Evolutionary conservation across 2,888 invertebrate genomes (phyloP).

Genomic region (Eledone cirrhosa): DNA sequence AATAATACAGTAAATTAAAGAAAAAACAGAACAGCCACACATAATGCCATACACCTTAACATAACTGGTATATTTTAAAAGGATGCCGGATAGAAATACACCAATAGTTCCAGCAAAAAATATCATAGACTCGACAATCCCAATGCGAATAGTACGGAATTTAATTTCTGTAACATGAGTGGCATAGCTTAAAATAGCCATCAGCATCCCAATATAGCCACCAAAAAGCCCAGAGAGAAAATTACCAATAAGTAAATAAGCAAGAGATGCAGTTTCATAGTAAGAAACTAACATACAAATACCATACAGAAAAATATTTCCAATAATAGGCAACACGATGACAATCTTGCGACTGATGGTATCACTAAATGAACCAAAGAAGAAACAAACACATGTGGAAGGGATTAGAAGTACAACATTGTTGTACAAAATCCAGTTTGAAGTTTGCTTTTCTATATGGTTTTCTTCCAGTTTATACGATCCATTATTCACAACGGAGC

Average conservation of each 20-base stretch:
- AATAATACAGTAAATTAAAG: too few species aligned
- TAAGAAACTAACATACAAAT: too few species aligned
- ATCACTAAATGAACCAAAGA: conserved; percentile 67
- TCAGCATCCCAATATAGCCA: conserved; percentile 66
- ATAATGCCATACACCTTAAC: too few species aligned
- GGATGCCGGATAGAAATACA: conserved; percentile 81
- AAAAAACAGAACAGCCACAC: too few species aligned
- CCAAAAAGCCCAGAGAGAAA: conserved; percentile 66
- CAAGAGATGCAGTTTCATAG: too few species aligned
- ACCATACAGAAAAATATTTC: too few species aligned
- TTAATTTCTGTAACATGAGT: conserved; percentile 78
- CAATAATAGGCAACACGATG: too few species aligned
- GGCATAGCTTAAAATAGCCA: conserved; percentile 77
- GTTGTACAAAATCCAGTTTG: conserved; percentile 61
- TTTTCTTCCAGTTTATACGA: too few species aligned
- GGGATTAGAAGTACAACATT: conserved; percentile 62
- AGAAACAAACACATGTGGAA: conserved; percentile 56
- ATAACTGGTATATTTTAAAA: too few species aligned
- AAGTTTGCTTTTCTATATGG: conserved; percentile 42
- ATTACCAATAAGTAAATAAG: conserved; percentile 64
- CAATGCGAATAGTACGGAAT: conserved; percentile 81
- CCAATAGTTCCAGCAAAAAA: conserved; percentile 85
- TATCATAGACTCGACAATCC: conserved; percentile 83
- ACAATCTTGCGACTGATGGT: conserved; percentile 46
- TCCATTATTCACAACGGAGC: too few species aligned